Base-by-base conservation (phyloP, 1,140 invertebrate species). In the Pogonomyrmex barbatus region DNA sequence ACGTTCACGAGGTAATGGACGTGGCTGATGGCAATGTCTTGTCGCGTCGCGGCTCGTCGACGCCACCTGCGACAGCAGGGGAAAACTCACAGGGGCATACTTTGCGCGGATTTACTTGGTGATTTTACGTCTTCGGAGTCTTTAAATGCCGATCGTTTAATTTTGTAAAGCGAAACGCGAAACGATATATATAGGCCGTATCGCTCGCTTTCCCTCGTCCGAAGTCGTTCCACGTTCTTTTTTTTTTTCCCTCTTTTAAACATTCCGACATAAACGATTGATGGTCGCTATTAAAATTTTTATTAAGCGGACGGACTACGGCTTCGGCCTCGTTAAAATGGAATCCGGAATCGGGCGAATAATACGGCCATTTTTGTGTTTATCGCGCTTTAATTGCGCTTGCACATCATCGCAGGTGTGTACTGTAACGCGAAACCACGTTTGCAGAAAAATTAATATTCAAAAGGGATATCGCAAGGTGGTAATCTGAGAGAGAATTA, bases 21-120 rank as follows among this genome's bases (percentile, higher is more conserved):
- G 91, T 90, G 17, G 62, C 92, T 94, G 94, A 94, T 95, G 94
- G 94, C 92, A 92, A 94, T 94, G 92, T 94, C 94, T 94, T 95
- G 94, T 94, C 92, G 90, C 92, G 93, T 94, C 91, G 93, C 92
- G 92, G 93, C 91, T 94, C 92, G 92, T 79, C 90, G 93, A 93
- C 93, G 91, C 91, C 94, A 95, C 94, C 94, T 95, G 94, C 92
- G 62, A 82, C 77, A 75, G 36, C 90, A n/a, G n/a, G 82, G 87
- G 90, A 91, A 93, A 92, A 89, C 82, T 76, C 52, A 17, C 87
- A 56, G 58, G 83, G 77, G 52, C 58, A 78, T 87, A 89, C 68
- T 50, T 77, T 86, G 82, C 83, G 82, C 87, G 89, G 91, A 94
- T 94, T 94, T 93, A 93, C 92, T 85, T 85, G 87, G 8, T 89